phyloP scores from a whole-genome alignment of 2,888 invertebrate species.

The Schizaphis graminum region DNA sequence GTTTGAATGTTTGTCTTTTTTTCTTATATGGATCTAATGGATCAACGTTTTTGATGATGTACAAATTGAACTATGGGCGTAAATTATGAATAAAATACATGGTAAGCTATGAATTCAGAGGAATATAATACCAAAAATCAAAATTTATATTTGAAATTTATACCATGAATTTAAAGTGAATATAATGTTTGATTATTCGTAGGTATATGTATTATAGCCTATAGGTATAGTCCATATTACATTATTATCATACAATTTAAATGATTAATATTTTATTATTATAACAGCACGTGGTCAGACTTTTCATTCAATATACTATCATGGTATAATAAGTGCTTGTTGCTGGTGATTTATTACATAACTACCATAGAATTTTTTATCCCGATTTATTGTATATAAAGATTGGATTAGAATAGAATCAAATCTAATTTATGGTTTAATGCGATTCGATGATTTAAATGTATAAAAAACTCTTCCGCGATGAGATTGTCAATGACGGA shows the following conservation, averaged over 20 bases:
- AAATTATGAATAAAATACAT: neutral
- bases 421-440: slow-evolving; percentile 17
- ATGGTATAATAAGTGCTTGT: neutral
- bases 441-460: neutral
- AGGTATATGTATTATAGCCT: neutral
- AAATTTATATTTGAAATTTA: neutral
- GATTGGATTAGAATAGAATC: neutral
- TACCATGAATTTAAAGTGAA: neutral
- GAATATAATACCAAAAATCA: neutral
- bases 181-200: neutral
- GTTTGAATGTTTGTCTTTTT: neutral
- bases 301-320: neutral
- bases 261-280: neutral
- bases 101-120: neutral
- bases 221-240: neutral
- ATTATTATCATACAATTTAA: neutral
- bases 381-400: neutral
- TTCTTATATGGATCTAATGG: neutral
- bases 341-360: neutral
- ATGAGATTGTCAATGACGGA: neutral
- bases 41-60: neutral
- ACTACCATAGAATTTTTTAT: neutral
- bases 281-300: neutral
- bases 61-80: neutral
- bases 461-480: slow-evolving; percentile 61